A percentile compares a stretch with the other conserved stretches of the same genome.
Conservation (phyloP, 2,888 invertebrate genomes). For the Gymnoscelis rufifasciata region DNA sequence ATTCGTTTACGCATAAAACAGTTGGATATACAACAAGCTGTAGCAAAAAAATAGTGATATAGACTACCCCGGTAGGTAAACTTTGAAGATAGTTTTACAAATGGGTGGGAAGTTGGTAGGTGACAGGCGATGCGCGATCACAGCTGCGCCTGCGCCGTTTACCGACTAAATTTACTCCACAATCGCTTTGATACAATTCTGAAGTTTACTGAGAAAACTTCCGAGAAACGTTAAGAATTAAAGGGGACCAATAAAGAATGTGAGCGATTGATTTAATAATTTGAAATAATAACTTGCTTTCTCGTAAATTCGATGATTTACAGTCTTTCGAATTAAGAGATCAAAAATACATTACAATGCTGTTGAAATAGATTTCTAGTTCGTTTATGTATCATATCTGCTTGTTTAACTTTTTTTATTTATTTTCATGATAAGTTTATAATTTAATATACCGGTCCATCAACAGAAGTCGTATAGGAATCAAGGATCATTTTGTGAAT, state of each 20-base stretch:
- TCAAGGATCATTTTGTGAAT: no score
- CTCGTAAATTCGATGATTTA: no score
- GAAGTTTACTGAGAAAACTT: slow-evolving; percentile 9
- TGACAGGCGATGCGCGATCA: slow-evolving; percentile 60
- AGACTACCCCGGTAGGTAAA: slow-evolving; percentile 28
- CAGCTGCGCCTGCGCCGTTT: slow-evolving; percentile 53
- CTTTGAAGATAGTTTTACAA: slow-evolving; percentile 73
- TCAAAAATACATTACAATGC: no score
- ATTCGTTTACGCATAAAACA: no score
- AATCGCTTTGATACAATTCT: slow-evolving; percentile 19
- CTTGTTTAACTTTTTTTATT: no score
- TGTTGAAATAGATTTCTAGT: no score
- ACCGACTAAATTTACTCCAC: slow-evolving; percentile 20
- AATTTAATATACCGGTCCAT: no score
- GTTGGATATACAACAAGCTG: no score
- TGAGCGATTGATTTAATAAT: slow-evolving; percentile 5
- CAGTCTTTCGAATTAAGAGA: no score
- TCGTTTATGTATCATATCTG: no score
- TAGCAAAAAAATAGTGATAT: slow-evolving; percentile 2
- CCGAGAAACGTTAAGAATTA: slow-evolving; percentile 5
- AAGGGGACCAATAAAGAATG: slow-evolving; percentile 4
- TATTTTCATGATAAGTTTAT: no score
- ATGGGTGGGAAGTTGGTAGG: slow-evolving; percentile 49
- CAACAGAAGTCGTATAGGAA: no score
- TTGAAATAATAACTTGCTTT: not conserved